Evolutionary conservation across 2,797 vertebrate species (phyloP).

Genomic region (Epinephelus awoara): DNA sequence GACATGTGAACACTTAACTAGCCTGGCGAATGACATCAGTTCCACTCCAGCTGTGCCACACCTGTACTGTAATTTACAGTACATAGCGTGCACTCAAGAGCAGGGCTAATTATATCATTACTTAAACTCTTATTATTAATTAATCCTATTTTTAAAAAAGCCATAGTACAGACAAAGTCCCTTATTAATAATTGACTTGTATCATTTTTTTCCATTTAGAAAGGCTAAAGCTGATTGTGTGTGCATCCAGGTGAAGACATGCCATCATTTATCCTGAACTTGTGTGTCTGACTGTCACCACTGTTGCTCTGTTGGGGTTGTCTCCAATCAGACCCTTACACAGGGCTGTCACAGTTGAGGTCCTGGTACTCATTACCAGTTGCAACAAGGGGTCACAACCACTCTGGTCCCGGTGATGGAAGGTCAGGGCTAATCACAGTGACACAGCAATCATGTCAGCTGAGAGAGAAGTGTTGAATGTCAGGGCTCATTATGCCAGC

Average conservation of each 20-base stretch:
- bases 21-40: background rate
- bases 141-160: background rate
- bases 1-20: background rate
- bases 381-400: constrained; percentile 67
- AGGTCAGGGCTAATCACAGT: constrained; percentile 79
- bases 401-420: constrained; percentile 45
- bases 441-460: constrained; percentile 64
- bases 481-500: constrained; percentile 72
- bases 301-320: constrained; percentile 50
- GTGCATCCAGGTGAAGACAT: constrained; percentile 10
- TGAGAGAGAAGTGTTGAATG: constrained; percentile 63
- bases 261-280: constrained; percentile 31
- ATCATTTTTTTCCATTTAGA: background rate
- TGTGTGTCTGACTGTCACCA: constrained; percentile 15
- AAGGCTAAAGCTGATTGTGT: constrained; percentile 19
- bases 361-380: constrained; percentile 75
- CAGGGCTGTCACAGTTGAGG: constrained; percentile 47
- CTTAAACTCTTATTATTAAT: background rate
- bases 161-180: background rate
- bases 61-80: background rate
- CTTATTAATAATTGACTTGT: background rate
- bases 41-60: background rate
- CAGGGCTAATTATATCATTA: background rate
- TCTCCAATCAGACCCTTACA: constrained; percentile 57
- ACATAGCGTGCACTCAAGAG: background rate